Evolutionary conservation across 2,888 invertebrate species (phyloP).

Genomic region (Polydrusus tereticollis): DNA sequence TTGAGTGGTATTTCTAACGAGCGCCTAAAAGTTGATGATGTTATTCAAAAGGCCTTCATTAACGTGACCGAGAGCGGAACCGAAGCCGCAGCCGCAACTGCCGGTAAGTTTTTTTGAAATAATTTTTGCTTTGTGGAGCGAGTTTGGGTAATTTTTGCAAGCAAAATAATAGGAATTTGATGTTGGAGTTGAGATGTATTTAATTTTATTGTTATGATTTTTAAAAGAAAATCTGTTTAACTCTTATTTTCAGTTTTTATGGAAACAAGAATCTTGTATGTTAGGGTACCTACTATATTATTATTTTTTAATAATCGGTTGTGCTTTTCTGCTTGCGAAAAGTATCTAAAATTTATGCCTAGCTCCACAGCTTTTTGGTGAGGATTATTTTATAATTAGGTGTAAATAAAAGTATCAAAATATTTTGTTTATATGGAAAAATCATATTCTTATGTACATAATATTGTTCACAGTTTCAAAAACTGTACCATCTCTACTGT

Average conservation of each 20-base stretch:
- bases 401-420: neutral
- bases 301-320: neutral
- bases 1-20: conserved; percentile 57
- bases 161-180: neutral
- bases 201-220: too few relatives aligned
- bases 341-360: neutral
- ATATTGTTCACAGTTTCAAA: too few relatives aligned
- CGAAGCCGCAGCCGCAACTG: conserved; percentile 64
- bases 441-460: too few relatives aligned
- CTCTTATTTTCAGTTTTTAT: too few relatives aligned
- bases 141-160: conserved; percentile 13
- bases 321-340: neutral
- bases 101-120: conserved; percentile 39
- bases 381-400: neutral
- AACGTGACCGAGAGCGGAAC: conserved; percentile 63
- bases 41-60: conserved; percentile 64
- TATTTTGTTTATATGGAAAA: too few relatives aligned
- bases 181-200: neutral
- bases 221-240: too few relatives aligned
- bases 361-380: neutral
- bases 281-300: too few relatives aligned
- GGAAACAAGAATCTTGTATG: too few relatives aligned
- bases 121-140: neutral
- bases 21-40: conserved; percentile 57
- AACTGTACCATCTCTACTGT: too few relatives aligned